Evolutionary conservation across 2,797 vertebrate species (phyloP).

Genomic region (Chiroxiphia lanceolata): DNA sequence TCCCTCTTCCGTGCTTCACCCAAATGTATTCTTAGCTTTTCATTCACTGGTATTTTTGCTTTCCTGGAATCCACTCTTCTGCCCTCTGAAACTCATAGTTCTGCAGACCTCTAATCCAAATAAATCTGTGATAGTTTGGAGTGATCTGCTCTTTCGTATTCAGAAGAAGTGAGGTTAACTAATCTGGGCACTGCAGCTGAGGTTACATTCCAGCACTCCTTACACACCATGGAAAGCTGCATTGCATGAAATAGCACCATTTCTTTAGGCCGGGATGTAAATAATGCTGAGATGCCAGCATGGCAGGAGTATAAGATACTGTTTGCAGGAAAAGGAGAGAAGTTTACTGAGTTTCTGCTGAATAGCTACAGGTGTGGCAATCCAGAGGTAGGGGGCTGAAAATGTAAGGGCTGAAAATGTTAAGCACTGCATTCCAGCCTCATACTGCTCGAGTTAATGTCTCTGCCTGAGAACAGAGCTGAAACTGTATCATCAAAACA

Average conservation of each 20-base stretch:
- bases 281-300: background rate
- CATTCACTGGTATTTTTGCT: background rate
- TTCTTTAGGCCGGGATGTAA: background rate
- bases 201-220: background rate
- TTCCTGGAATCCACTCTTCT: background rate
- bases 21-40: background rate
- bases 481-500: constrained; percentile 7
- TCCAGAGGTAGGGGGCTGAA: background rate
- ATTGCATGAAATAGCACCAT: background rate
- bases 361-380: background rate
- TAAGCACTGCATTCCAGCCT: background rate
- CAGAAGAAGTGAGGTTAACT: background rate
- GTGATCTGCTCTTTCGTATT: background rate
- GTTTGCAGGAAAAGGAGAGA: background rate
- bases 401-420: constrained; percentile 19
- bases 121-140: background rate
- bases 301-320: background rate
- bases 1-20: background rate
- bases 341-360: background rate
- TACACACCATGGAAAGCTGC: background rate
- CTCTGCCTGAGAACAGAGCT: constrained; percentile 3
- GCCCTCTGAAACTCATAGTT: background rate
- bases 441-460: background rate
- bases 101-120: background rate
- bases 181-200: background rate